A percentile compares a stretch with the other conserved stretches of the same genome.
phyloP scores from a whole-genome alignment of 1,140 invertebrate species.

The Caerostris extrusa region DNA sequence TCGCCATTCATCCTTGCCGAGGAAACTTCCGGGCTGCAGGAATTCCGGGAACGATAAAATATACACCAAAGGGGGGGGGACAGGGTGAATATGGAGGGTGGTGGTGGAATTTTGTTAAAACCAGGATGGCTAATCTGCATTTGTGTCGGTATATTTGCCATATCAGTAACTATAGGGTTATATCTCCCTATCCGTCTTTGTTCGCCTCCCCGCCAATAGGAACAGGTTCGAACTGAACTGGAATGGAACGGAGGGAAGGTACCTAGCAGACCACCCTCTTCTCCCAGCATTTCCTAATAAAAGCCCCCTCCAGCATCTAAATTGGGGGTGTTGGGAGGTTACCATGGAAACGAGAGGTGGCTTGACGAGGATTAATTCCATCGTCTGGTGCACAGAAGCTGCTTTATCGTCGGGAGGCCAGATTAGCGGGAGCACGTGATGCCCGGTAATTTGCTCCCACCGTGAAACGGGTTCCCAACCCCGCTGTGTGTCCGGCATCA shows the following conservation, averaged over 20 bases:
- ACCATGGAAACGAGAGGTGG: constrained; percentile 70
- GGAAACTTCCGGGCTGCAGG: neutral
- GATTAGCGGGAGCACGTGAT: constrained; percentile 65
- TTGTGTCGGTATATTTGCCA: constrained; percentile 40
- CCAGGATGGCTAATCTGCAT: constrained; percentile 44
- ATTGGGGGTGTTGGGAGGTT: constrained; percentile 36
- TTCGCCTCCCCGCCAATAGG: neutral
- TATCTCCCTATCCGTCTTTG: constrained; percentile 5
- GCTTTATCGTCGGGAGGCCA: constrained; percentile 62
- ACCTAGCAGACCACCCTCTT: neutral
- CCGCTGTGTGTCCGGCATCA: constrained; percentile 39
- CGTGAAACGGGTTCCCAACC: constrained; percentile 15
- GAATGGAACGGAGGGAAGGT: neutral
- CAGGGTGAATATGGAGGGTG: neutral
- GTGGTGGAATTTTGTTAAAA: neutral
- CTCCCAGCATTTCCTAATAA: constrained; percentile 60
- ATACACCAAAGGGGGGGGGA: neutral
- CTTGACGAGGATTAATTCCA: constrained; percentile 76
- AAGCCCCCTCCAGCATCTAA: constrained; percentile 36
- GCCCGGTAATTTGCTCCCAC: constrained; percentile 63
- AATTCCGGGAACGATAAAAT: constrained; percentile 47
- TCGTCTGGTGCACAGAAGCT: constrained; percentile 61
- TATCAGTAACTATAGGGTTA: constrained; percentile 71
- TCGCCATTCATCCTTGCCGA: neutral
- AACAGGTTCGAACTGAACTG: neutral